Percentiles rank a stretch among this genome's conserved stretches.
These are phyloP conservation scores for Dryocosmus kuriphilus DNA, from an alignment of 2,888 invertebrate species.

Conservation along the genomic window DNA sequence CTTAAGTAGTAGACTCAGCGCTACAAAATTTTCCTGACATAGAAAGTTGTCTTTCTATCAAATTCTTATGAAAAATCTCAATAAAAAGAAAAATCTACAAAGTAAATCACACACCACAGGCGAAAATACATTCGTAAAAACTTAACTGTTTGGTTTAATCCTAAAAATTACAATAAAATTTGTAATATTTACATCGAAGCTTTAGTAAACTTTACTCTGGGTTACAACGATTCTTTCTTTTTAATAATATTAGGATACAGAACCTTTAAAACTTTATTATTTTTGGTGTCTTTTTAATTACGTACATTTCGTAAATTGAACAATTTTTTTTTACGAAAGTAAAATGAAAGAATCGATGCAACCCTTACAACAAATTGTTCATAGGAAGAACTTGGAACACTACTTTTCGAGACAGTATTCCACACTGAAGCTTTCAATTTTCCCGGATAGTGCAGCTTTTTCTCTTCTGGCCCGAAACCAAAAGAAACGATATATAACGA, in stretches of 20 bases:
- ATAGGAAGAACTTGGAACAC: neutral
- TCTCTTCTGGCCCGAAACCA: neutral
- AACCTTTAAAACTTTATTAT: too few species aligned
- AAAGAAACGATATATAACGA: neutral
- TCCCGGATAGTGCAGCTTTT: neutral
- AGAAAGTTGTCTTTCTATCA: neutral
- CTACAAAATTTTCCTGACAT: neutral
- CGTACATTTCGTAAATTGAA: too few species aligned
- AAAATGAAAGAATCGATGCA: neutral
- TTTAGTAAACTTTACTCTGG: constrained; percentile 5
- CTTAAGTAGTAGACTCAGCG: too few species aligned
- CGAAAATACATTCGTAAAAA: neutral
- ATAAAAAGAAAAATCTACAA: neutral
- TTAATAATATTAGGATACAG: too few species aligned
- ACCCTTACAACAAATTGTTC: neutral
- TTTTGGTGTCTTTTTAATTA: too few species aligned
- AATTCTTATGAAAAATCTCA: neutral
- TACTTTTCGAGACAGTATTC: neutral
- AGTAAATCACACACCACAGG: neutral
- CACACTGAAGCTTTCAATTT: neutral
- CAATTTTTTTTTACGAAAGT: neutral
- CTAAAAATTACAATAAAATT: neutral
- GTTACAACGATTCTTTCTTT: neutral
- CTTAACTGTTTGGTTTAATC: neutral
- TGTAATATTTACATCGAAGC: neutral